Base-by-base conservation (phyloP, 1,140 invertebrate species). In the Bombus waltoni region DNA sequence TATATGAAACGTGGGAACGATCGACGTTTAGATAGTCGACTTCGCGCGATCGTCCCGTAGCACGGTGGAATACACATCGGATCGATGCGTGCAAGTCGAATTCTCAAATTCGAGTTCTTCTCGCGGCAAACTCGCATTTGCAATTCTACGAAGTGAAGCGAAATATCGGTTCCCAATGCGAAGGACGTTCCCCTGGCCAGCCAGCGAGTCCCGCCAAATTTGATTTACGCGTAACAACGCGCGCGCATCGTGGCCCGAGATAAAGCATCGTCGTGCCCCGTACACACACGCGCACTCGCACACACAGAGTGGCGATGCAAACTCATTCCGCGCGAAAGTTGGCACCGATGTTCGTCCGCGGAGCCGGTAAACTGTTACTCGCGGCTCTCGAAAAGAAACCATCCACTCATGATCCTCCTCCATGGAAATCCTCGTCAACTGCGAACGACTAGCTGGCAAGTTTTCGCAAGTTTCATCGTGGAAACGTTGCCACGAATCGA, bases 201-300 rank as follows among this genome's bases (percentile, higher is more conserved):
- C 53, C 57, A 70, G 40, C 77, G 53, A 74, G 73, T 57, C 81
- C 80, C 82, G 83, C 87, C 65, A 89, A 89, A 85, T 89, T 89
- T 89, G 88, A 89, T 89, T 86, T 86, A 89, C 84, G 88, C 80
- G 71, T 59, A 74, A 80, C 83, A 85, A 71, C 65, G 88, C 59
- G 59, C 68, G 35, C 66, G 73, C 32, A 62, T 44, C 53, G 62
- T 65, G 62, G 66, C 66, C 76, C 83, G 66, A 68, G 66, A 68
- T 18, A 25, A n/a, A n/a, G 3, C 11, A 62, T n/a, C 28, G 59
- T n/a, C 28, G 59, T 22, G 22, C 1, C 6, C 1, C 32, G 32
- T 32, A 32, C 32, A 32, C 32, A 32, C 32, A 32, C 32, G 32
- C 32, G 32, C 32, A 32, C 32, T 32, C 32, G 32, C 32, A 32